Evolutionary conservation across 2,888 invertebrate species (phyloP).

Genomic region (Dryomyza anilis): DNA sequence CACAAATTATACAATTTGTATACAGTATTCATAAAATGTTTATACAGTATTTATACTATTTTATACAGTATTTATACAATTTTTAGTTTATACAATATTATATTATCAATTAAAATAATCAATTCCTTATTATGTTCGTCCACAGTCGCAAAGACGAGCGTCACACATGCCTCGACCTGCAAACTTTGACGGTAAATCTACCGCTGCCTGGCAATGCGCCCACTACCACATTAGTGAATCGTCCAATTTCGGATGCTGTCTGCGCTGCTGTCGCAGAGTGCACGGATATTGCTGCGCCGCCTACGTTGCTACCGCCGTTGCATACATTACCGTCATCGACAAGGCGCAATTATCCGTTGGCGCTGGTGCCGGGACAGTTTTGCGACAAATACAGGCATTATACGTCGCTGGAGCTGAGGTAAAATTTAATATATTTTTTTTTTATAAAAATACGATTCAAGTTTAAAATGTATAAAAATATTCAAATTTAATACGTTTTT

Average conservation of each 20-base stretch:
- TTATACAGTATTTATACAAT: too few relatives aligned
- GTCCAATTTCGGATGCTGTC: slow-evolving; percentile 46
- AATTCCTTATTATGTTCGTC: too few relatives aligned
- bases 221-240: slow-evolving; percentile 44
- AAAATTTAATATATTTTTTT: slow-evolving; percentile 36
- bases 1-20: too few relatives aligned
- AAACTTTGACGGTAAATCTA: slow-evolving; percentile 85
- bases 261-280: slow-evolving; percentile 42
- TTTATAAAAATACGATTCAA: neutral
- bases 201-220: slow-evolving; percentile 67
- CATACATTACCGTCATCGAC: slow-evolving; percentile 60
- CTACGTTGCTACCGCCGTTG: slow-evolving; percentile 38
- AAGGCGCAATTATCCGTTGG: slow-evolving; percentile 75
- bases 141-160: slow-evolving; percentile 72
- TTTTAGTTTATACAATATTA: too few relatives aligned
- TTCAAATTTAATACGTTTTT: neutral
- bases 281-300: slow-evolving; percentile 41
- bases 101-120: slow-evolving; percentile 2
- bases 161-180: slow-evolving; percentile 87
- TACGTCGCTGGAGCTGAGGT: slow-evolving; percentile 79
- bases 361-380: slow-evolving; percentile 96
- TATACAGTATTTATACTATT: too few relatives aligned
- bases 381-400: slow-evolving; percentile 83
- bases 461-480: too few relatives aligned
- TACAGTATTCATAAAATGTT: too few relatives aligned